Evolutionary conservation across 1,140 invertebrate species (phyloP).

Genomic region (Apis dorsata): DNA sequence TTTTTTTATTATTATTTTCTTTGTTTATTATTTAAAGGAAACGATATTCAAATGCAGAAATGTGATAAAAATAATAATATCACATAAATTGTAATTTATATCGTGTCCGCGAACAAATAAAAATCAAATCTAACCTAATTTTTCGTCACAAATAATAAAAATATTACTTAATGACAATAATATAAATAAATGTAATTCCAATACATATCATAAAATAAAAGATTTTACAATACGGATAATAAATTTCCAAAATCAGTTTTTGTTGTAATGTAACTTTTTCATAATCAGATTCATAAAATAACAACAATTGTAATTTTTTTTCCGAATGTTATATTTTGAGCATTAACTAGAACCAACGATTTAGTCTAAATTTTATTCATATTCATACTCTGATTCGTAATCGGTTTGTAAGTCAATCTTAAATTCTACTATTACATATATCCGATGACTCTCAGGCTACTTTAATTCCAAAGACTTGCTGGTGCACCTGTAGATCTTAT

Average conservation of each 20-base stretch:
- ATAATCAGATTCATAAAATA: background rate
- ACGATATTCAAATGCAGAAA: no score
- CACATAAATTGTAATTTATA: no score
- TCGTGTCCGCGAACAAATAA: no score
- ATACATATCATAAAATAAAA: no score
- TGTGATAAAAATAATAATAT: no score
- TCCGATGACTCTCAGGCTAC: conserved; percentile 41
- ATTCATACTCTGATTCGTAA: background rate
- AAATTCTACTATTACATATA: conserved; percentile 39
- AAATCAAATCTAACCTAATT: background rate
- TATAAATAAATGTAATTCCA: background rate
- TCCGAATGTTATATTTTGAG: background rate
- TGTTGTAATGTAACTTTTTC: no score
- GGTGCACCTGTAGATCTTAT: conserved; percentile 45
- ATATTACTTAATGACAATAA: background rate
- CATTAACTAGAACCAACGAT: background rate
- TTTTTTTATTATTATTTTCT: no score
- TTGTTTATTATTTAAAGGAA: no score
- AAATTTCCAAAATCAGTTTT: background rate
- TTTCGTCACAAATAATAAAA: background rate
- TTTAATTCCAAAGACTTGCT: conserved; percentile 49
- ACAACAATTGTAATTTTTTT: background rate
- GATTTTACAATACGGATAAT: no score
- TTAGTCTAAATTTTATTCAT: conserved; percentile 3
- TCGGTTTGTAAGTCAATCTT: conserved; percentile 49